Evolutionary conservation across 2,113 vertebrate species (phyloP).

Genomic region (Salvelinus fontinalis): DNA sequence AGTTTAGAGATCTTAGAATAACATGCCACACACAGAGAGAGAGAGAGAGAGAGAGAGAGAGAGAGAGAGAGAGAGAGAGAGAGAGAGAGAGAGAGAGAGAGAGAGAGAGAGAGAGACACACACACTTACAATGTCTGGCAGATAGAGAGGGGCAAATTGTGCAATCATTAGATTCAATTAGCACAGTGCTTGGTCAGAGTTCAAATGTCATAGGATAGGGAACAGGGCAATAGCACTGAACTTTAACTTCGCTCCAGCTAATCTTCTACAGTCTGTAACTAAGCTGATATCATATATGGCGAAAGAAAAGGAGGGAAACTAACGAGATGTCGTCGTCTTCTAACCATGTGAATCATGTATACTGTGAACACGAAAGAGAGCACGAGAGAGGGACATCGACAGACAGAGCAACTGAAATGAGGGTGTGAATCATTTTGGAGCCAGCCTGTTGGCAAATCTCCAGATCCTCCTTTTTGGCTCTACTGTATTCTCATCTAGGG

Average conservation of each 20-base stretch:
- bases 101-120: neutral
- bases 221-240: neutral
- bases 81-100: no score
- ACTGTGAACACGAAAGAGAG: no score
- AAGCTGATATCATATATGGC: no score
- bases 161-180: conserved; percentile 3
- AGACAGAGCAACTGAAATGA: no score
- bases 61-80: no score
- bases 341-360: no score
- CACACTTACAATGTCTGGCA: neutral
- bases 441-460: neutral
- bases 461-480: neutral
- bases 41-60: no score
- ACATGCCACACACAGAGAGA: neutral
- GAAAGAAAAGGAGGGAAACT: no score
- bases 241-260: no score
- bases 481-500: neutral
- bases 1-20: conserved; percentile 18
- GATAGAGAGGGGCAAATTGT: neutral
- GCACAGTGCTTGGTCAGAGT: neutral
- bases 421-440: neutral
- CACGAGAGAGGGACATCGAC: no score
- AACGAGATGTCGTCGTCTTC: no score
- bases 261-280: no score
- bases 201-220: neutral